These are phyloP conservation scores for Orius insidiosus DNA, from an alignment of 1,140 invertebrate species.

Conservation along the genomic window DNA sequence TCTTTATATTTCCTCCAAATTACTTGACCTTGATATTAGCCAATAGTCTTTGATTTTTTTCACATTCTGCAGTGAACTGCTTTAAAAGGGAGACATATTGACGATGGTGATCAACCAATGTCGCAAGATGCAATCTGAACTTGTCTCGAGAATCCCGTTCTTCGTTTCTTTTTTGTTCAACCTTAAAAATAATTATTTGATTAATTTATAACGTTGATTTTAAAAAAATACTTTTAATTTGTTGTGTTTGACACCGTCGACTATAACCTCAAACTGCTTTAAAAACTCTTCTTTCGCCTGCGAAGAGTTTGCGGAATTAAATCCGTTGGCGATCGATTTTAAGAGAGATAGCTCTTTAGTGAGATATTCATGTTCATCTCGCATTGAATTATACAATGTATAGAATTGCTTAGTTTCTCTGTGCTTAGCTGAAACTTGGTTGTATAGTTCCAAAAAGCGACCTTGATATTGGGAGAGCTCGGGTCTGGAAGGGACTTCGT, in stretches of 20 bases:
- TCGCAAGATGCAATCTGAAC: constrained; percentile 49
- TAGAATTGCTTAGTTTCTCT: constrained; percentile 96
- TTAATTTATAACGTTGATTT: not conserved
- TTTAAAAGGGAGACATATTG: constrained; percentile 70
- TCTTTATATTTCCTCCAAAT: too few relatives aligned
- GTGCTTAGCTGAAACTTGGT: constrained; percentile 90
- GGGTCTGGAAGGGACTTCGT: constrained; percentile 78
- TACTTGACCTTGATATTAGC: constrained; percentile 4
- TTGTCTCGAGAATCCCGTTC: constrained; percentile 55
- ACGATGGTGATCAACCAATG: constrained; percentile 61
- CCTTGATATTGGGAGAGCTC: constrained; percentile 90
- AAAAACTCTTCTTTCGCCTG: constrained; percentile 66
- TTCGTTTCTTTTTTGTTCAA: constrained; percentile 36
- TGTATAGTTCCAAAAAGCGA: constrained; percentile 88
- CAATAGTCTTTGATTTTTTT: constrained; percentile 8
- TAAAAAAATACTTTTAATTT: constrained; percentile 44
- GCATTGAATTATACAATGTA: constrained; percentile 87
- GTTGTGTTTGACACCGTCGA: constrained; percentile 66
- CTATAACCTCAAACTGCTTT: constrained; percentile 71
- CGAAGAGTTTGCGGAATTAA: constrained; percentile 31
- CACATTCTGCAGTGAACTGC: constrained; percentile 27
- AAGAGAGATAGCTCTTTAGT: constrained; percentile 78
- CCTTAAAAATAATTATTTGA: constrained; percentile 21
- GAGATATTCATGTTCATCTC: constrained; percentile 81
- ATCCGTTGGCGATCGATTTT: constrained; percentile 88